A percentile compares a stretch with the other conserved stretches of the same genome.
phyloP scores from a whole-genome alignment of 2,888 invertebrate genomes.

The Aradus depressus region DNA sequence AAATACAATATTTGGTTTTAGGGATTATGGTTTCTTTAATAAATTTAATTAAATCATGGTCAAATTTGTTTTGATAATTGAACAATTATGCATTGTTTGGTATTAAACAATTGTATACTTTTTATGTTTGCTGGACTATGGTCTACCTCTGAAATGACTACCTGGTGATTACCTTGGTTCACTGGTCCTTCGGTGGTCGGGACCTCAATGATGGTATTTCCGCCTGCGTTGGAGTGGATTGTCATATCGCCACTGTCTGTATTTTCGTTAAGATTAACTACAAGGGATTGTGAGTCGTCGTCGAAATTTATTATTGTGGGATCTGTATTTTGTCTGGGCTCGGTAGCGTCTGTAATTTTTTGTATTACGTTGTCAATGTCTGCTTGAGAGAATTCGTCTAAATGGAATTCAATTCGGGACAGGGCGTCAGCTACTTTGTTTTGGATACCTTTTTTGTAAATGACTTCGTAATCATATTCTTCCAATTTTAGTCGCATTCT shows the following conservation, averaged over 20 bases:
- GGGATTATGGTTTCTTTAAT: constrained; percentile 8
- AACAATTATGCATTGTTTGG: constrained; percentile 5
- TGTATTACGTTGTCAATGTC: background rate
- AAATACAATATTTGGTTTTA: constrained; percentile 11
- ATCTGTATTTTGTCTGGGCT: too few relatives aligned
- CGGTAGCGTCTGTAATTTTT: too few relatives aligned
- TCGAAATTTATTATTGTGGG: too few relatives aligned
- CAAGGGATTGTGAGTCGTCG: too few relatives aligned
- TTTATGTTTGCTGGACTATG: background rate
- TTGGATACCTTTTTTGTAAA: constrained; percentile 1
- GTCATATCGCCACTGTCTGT: background rate
- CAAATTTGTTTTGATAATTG: background rate
- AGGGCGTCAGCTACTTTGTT: constrained; percentile 9
- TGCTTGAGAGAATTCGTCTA: background rate
- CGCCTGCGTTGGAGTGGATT: constrained; percentile 6
- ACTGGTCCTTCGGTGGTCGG: constrained; percentile 9
- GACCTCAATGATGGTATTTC: constrained; percentile 5
- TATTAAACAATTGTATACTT: background rate
- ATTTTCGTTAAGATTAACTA: background rate
- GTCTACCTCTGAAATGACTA: background rate
- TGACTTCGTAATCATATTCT: too few relatives aligned
- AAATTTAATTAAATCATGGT: constrained; percentile 7
- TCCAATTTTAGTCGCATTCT: too few relatives aligned
- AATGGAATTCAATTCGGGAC: background rate
- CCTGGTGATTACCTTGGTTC: constrained; percentile 8